Evolutionary conservation across 2,113 vertebrate species (phyloP), one percentile per base, ranked within the genome.

Genomic region (Eubucco bourcierii): DNA sequence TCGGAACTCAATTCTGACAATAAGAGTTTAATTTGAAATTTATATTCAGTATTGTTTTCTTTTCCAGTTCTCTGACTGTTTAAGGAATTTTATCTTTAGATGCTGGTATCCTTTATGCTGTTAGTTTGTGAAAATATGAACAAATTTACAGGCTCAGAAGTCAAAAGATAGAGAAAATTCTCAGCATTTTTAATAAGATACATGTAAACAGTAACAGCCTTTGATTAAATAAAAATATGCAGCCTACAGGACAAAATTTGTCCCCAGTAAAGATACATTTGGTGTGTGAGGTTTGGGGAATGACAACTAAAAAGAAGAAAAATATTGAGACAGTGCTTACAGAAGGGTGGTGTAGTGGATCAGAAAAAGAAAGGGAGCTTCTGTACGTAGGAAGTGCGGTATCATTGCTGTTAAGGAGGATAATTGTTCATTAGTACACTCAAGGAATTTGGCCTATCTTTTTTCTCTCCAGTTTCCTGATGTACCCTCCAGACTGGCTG

Each of bases 351-450:
- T 8, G 13, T 33, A 23, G 60, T 23, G 58, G 34, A 9, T 55
- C 50, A 25, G 46, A 34, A 53, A 33, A 59, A 44, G 21, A 47
- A 68, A 46, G 29, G 7, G 31, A 19, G 29, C 15, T 71, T 2
- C 52, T 59, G 20, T 1, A 0, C 2, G 1, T 4, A 27, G 46
- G 6, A 33, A 41, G 47, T 23, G 37, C 55, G 55, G 0, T 17
- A 31, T 33, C 12, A 3, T 8, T 50, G 46, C 37, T 9, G 44
- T 77, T 65, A 12, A 1, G 18, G 13, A 25, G 29, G 18, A 37
- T 27, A 52, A 18, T 34, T 2, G 17, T 41, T 44, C 44, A 17
- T 15, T 73, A 34, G 47, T 56, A 16, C 46, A 2, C 1, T 4
- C 34, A 41, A 56, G 37, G 63, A 84, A 46, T 10, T 41, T 29